phyloP scores from a whole-genome alignment of 1,140 invertebrate species.

The Listronotus bonariensis region DNA sequence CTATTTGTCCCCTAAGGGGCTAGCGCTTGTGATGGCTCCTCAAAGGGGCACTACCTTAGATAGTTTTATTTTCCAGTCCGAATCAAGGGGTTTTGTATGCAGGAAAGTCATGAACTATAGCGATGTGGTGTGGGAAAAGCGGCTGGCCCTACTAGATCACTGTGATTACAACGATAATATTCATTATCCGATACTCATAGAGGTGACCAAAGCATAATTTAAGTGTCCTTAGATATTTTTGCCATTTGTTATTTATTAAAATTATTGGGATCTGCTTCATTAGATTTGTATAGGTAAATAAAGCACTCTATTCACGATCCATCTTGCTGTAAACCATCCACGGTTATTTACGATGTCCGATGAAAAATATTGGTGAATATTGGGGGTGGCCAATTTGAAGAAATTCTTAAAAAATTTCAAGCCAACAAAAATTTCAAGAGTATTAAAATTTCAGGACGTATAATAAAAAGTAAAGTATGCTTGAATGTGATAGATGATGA shows the following conservation, averaged over 20 bases:
- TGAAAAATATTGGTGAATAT: too few relatives aligned
- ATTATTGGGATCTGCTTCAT: not conserved
- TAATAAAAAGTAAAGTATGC: too few relatives aligned
- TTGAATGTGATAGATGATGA: too few relatives aligned
- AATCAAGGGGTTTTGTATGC: constrained; percentile 63
- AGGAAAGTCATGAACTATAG: constrained; percentile 66
- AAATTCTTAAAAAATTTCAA: too few relatives aligned
- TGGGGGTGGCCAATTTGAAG: too few relatives aligned
- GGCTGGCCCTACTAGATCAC: constrained; percentile 62
- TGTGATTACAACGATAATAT: constrained; percentile 69
- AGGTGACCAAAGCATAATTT: constrained; percentile 59
- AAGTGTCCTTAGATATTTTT: constrained; percentile 52
- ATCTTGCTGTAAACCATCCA: too few relatives aligned
- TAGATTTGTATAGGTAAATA: not conserved
- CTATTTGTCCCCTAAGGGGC: constrained; percentile 67
- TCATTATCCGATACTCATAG: constrained; percentile 69
- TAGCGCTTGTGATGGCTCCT: constrained; percentile 78
- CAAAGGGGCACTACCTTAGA: constrained; percentile 72
- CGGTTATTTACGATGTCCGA: too few relatives aligned
- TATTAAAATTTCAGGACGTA: too few relatives aligned
- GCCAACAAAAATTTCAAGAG: too few relatives aligned
- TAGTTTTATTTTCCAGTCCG: constrained; percentile 67
- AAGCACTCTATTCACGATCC: too few relatives aligned
- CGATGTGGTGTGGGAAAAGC: constrained; percentile 67
- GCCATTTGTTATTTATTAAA: constrained; percentile 5